phyloP scores from a whole-genome alignment of 2,888 invertebrate species.

The Drosophila limbata region DNA sequence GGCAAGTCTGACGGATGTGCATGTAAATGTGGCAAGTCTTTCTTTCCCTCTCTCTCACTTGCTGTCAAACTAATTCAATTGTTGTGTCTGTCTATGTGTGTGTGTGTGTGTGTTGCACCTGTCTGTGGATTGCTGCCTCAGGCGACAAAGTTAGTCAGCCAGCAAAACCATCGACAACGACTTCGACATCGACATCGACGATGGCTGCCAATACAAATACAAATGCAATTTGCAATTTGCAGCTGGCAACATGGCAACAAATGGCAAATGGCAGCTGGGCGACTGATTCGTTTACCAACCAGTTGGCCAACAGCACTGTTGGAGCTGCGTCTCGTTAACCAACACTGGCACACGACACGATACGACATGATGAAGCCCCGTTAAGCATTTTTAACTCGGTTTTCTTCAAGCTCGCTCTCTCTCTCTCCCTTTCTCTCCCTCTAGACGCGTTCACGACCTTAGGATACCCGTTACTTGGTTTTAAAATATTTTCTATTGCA shows the following conservation, averaged over 20 bases:
- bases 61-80: conserved; percentile 79
- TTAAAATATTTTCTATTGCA: no score
- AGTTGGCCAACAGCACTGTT: conserved; percentile 46
- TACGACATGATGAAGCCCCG: conserved; percentile 60
- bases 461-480: no score
- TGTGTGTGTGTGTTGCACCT: conserved; percentile 48
- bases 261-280: conserved; percentile 78
- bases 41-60: conserved; percentile 1
- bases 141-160: conserved; percentile 61
- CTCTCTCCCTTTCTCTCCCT: background rate
- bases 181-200: conserved; percentile 34
- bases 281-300: conserved; percentile 71
- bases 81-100: conserved; percentile 51
- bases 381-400: conserved; percentile 77
- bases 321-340: conserved; percentile 21
- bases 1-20: conserved; percentile 61
- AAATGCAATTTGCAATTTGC: conserved; percentile 75
- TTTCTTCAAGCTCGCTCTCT: conserved; percentile 50
- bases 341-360: conserved; percentile 19
- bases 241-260: conserved; percentile 38
- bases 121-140: conserved; percentile 22
- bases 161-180: conserved; percentile 57
- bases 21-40: conserved; percentile 54
- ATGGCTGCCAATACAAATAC: conserved; percentile 77
- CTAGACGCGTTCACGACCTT: no score